Evolutionary conservation across 2,113 vertebrate genomes (phyloP).

Genomic region (Apteryx mantelli): DNA sequence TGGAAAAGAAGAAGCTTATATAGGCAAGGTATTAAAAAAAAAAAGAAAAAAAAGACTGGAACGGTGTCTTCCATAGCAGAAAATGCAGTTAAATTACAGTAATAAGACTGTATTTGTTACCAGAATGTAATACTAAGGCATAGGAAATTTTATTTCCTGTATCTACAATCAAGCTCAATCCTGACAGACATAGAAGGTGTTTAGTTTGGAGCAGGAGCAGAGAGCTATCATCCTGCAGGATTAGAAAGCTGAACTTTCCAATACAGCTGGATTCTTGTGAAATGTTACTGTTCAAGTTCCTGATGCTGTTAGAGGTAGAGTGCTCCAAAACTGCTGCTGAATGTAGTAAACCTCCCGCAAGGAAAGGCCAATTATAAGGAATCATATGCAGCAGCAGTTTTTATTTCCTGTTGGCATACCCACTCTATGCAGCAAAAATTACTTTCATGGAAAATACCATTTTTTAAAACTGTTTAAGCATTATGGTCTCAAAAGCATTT

Average conservation of each 20-base stretch:
- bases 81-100: neutral
- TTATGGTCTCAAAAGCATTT: neutral
- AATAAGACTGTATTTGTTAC: no score
- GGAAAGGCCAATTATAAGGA: neutral
- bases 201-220: neutral
- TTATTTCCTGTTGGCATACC: neutral
- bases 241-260: neutral
- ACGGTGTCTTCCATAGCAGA: neutral
- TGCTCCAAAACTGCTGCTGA: neutral
- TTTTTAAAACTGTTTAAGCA: neutral
- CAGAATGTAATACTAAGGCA: neutral
- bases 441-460: neutral
- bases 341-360: rapidly evolving
- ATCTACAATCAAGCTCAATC: neutral
- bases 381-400: no score
- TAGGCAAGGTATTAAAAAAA: neutral
- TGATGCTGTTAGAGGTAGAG: neutral
- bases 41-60: neutral
- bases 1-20: neutral
- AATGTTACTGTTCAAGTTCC: no score
- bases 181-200: rapidly evolving
- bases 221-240: neutral
- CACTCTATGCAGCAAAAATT: neutral
- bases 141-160: neutral
- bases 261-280: no score